Evolutionary conservation across 2,888 invertebrate genomes (phyloP), one percentile per base, ranked within the genome.

Genomic region (Tipula unca): DNA sequence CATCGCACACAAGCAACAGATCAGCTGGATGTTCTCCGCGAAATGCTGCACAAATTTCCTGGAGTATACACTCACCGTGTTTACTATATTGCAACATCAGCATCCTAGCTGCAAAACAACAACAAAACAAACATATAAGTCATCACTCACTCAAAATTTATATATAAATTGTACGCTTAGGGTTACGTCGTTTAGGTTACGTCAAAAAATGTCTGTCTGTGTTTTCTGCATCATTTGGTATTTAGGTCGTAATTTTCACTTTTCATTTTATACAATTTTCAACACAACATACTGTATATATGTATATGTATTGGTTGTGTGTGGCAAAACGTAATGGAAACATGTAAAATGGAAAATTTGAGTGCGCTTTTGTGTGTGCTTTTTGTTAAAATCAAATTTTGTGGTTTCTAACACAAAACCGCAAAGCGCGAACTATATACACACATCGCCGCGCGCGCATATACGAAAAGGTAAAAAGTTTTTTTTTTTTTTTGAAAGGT

Each of bases 71-170:
- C 92, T 96, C 96, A 93, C 96, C 96, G 93, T 96, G 96, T 93
- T 96, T 96, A 93, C 96, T 96, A 92, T 97, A 96, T 92, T 96
- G 96, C 92, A 97, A 94, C 91, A 96, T 96, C 93, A 97, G 94
- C 93, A 96, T 91, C 89, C 90, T 91, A 89, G 90, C 89, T 91
- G 87, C 5, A 89, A 89, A 35, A 86, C 86, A 87, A 87, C n/a
- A 85, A 86, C 36, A 87, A 25, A 86, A 29, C 14, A 20, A 84
- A 39, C n/a, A 54, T n/a, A 83, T 83, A 69, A 69, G 13, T 25
- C 69, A 25, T 69, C 20, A 25, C 48, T 17, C 8, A 54, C 3
- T 17, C 10, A 54, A 54, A 54, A 54, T 17, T 54, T n/a, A n/a
- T n/a, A 69, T 10, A 20, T 69, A 10, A 25, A 13, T 48, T 69